Percentiles rank a stretch among this genome's conserved stretches.
Evolutionary conservation across 2,888 invertebrate species (phyloP).

Genomic region (Parnassius orleans): DNA sequence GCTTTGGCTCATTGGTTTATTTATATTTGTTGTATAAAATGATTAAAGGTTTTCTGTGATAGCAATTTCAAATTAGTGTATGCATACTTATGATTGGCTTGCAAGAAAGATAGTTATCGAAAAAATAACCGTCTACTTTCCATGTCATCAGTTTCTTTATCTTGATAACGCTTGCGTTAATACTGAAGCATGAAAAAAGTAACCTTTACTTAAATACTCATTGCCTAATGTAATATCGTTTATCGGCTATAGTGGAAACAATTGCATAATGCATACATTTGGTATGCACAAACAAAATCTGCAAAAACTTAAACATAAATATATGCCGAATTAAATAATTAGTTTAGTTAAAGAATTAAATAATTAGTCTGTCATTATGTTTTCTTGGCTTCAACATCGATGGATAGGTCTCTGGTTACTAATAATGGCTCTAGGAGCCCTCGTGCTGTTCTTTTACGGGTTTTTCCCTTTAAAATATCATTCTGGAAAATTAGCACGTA

Average conservation of each 20-base stretch:
- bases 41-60: no score
- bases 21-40: no score
- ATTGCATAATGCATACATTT: constrained; percentile 16
- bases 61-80: no score
- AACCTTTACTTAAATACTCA: constrained; percentile 8
- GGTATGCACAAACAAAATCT: constrained; percentile 1
- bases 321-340: constrained; percentile 1
- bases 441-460: constrained; percentile 80
- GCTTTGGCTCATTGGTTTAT: no score
- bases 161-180: constrained; percentile 7
- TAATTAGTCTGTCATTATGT: constrained; percentile 46
- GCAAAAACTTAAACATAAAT: neutral
- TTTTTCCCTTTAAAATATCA: constrained; percentile 82
- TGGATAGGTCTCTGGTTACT: constrained; percentile 71
- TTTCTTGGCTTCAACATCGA: constrained; percentile 64
- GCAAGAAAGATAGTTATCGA: no score
- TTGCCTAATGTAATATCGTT: constrained; percentile 17
- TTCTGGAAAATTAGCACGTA: constrained; percentile 69
- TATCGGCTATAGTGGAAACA: constrained; percentile 12
- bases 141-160: constrained; percentile 1
- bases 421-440: constrained; percentile 55
- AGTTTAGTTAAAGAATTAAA: neutral
- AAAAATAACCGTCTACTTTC: no score
- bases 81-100: no score
- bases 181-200: constrained; percentile 16